Percentiles rank a stretch among this genome's conserved stretches.
Conservation (phyloP, 2,797 vertebrate genomes). For the Coreius guichenoti region DNA sequence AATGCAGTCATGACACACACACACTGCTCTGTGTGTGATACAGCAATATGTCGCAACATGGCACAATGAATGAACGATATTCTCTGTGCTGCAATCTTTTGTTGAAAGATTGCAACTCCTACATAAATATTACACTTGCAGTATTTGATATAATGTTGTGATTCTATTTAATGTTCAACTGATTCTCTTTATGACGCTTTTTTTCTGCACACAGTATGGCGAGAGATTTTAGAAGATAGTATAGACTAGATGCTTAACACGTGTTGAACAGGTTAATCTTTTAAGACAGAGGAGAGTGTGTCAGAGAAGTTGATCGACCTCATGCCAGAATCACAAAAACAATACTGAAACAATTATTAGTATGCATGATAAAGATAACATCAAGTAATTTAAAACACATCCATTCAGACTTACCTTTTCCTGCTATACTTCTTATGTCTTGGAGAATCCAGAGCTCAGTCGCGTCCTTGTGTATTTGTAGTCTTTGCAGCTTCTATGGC, state of each 20-base stretch:
- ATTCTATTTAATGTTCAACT: neutral
- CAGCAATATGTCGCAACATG: neutral
- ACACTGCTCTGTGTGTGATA: conserved; percentile 1
- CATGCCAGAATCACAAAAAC: neutral
- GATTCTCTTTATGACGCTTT: neutral
- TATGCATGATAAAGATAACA: neutral
- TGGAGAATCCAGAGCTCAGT: conserved; percentile 7
- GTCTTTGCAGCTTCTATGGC: conserved; percentile 33
- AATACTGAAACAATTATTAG: neutral
- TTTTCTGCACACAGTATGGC: neutral
- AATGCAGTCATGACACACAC: conserved; percentile 29
- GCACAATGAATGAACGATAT: neutral
- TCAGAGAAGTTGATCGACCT: neutral
- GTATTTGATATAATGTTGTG: neutral
- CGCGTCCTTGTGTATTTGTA: neutral
- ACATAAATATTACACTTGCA: neutral
- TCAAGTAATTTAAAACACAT: neutral
- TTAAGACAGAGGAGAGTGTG: neutral
- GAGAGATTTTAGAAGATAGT: neutral
- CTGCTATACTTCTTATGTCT: conserved; percentile 10
- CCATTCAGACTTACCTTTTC: neutral
- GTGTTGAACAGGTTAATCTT: neutral
- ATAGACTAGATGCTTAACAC: neutral
- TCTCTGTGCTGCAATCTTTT: neutral
- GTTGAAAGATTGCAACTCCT: neutral